Base-by-base conservation (phyloP, 2,888 invertebrate genomes). In the Nymphalis polychloros region DNA sequence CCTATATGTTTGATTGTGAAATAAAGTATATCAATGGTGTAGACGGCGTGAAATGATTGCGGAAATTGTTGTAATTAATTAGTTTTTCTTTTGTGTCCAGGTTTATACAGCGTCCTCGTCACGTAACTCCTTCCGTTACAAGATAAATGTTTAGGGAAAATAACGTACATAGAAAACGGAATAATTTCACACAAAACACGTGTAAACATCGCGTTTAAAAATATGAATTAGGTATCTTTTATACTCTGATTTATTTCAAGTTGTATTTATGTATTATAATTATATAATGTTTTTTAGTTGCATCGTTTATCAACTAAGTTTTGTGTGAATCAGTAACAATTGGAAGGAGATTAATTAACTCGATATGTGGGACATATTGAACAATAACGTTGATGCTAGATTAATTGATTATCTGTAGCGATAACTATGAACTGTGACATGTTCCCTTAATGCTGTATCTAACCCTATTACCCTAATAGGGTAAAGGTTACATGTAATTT, bases 11-110 rank as follows among this genome's bases (percentile, higher is more conserved):
- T 31, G 4, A 41, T 41, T 41, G 17, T n/a, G 7, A 49, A 17
- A 8, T 49, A 17, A 64, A 48, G 50, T 23, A 64, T 20, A 63
- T 67, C 47, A 50, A 67, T 59, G 47, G 59, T 46, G 52, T 67
- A 19, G 35, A 50, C 59, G 31, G 49, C 19, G 19, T 17, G 49
- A n/a, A 17, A 49, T 41, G 49, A 49, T 49, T 19, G 19, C 55
- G 60, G 48, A 61, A 61, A 68, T 35, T 49, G 66, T 63, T 41
- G 47, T 69, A 66, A 63, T 67, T 63, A 64, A 70, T 70, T 70
- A 60, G 60, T 35, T 59, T 63, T 59, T 60, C 48, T 59, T 41
- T 59, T 64, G 53, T 59, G 35, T 61, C 53, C 50, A 49, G 20
- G 41, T 60, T 63, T 55, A 59, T 57, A 70, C 61, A 61, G 64